Base-by-base conservation (phyloP, 2,797 vertebrate genomes). In the Cryptoprocta ferox region DNA sequence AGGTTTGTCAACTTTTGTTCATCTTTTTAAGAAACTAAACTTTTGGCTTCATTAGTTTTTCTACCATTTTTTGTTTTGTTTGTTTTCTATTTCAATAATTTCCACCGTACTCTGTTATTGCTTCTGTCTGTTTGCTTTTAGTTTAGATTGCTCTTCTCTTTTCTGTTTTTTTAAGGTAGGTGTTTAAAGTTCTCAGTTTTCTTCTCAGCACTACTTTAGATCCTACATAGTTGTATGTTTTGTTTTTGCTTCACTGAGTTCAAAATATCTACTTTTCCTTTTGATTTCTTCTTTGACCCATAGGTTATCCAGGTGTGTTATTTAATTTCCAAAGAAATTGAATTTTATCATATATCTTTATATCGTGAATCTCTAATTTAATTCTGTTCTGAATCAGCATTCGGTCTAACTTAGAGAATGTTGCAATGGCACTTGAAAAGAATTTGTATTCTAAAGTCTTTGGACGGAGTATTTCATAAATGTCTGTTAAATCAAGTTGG, bases 291-390 rank as follows among this genome's bases (percentile, higher is more conserved):
- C 50, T 89, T 78, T 90, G 59, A 95, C 26, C 6, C 18, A 48
- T 21, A 78, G 42, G 2, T 73, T 95, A 19, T 84, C 94, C 50
- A 88, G 45, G 5, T 76, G 3, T 56, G 7, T 28, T 78, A 35
- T 63, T 89, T 97, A 75, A 37, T 92, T 92, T 92, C 78, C 32
- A 95, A 90, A 80, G 45, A 88, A n/a, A 35, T 39, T 90, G 45
- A 11, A 15, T 94, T 92, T 97, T 94, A 24, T 81, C 35, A 90
- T 75, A 32, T 68, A 76, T 53, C 18, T 56, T 89, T 75, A 81
- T 80, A 5, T 66, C 70, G 80, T 61, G n/a, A 73, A 68, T 71
- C n/a, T 75, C 65, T 87, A 90, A 94, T 82, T 71, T 71, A 91
- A 65, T 88, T 95, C 21, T 91, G 84, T 53, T 80, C 66, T 80